A percentile compares a stretch with the other conserved stretches of the same genome.
Conservation (phyloP, 2,888 invertebrate genomes). For the Mycogona germanica region DNA sequence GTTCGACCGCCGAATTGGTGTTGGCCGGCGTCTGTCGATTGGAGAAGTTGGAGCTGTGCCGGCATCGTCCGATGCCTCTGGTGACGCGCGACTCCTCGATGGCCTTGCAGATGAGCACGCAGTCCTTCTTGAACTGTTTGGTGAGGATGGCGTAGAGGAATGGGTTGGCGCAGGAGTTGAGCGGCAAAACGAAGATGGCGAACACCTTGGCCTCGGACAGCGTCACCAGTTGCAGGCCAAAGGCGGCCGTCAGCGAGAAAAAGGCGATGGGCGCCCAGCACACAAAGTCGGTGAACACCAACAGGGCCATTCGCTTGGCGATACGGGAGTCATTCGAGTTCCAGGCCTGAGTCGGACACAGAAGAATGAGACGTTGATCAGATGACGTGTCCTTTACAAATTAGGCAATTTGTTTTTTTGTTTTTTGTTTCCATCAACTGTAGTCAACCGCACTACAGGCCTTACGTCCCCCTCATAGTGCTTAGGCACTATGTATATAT, state of each 20-base stretch:
- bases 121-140: conserved; percentile 95
- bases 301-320: conserved; percentile 89
- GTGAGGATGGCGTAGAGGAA: conserved; percentile 96
- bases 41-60: conserved; percentile 76
- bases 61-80: conserved; percentile 69
- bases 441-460: too few relatives aligned
- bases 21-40: conserved; percentile 77
- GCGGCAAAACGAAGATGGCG: conserved; percentile 87
- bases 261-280: conserved; percentile 98
- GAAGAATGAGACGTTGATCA: conserved; percentile 30
- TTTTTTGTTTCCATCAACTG: too few relatives aligned
- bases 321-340: conserved; percentile 94
- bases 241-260: conserved; percentile 84
- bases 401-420: too few relatives aligned
- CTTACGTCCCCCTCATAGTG: too few relatives aligned
- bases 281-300: conserved; percentile 93
- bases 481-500: too few relatives aligned
- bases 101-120: conserved; percentile 87
- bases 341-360: too few relatives aligned
- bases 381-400: neutral
- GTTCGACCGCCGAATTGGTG: conserved; percentile 68
- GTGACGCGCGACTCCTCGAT: conserved; percentile 89
- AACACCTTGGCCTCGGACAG: conserved; percentile 90
- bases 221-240: conserved; percentile 78
- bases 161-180: conserved; percentile 96